A percentile compares a stretch with the other conserved stretches of the same genome.
Conservation (phyloP, 1,140 invertebrate species). For the Thaumetopoea pityocampa region DNA sequence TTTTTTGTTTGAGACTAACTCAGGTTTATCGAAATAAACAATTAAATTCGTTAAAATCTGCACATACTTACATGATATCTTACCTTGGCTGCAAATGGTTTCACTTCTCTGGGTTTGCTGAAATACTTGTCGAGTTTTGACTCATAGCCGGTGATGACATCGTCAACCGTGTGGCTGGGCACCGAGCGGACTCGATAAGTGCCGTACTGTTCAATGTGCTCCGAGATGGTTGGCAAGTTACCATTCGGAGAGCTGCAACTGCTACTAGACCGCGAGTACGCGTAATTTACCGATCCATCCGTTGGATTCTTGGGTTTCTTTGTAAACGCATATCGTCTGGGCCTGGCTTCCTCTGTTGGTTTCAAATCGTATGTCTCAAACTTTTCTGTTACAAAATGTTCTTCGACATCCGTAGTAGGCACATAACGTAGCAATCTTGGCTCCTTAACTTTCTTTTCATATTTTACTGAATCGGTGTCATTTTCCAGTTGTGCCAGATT, state of each 20-base stretch:
- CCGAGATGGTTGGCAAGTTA: conserved; percentile 63
- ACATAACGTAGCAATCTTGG: conserved; percentile 58
- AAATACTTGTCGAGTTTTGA: conserved; percentile 67
- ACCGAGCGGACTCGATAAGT: conserved; percentile 44
- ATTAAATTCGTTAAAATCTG: no score
- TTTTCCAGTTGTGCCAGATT: conserved; percentile 57
- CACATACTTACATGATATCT: conserved; percentile 42
- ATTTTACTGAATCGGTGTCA: conserved; percentile 65
- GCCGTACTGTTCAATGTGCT: conserved; percentile 57
- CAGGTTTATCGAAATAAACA: no score
- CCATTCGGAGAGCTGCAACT: conserved; percentile 58
- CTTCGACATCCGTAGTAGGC: conserved; percentile 57
- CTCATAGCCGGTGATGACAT: conserved; percentile 41
- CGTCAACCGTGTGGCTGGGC: conserved; percentile 28
- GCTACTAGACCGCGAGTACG: conserved; percentile 61
- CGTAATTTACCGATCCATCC: conserved; percentile 64
- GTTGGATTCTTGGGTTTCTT: conserved; percentile 63
- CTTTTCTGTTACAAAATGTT: conserved; percentile 55
- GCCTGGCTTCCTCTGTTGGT: conserved; percentile 45
- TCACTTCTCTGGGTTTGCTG: conserved; percentile 52
- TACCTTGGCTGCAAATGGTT: conserved; percentile 58
- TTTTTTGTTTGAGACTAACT: no score
- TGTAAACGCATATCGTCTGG: conserved; percentile 50
- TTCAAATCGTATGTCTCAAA: conserved; percentile 62
- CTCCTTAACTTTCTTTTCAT: conserved; percentile 61